phyloP scores from a whole-genome alignment of 2,888 invertebrate species.

The Antitype chi region DNA sequence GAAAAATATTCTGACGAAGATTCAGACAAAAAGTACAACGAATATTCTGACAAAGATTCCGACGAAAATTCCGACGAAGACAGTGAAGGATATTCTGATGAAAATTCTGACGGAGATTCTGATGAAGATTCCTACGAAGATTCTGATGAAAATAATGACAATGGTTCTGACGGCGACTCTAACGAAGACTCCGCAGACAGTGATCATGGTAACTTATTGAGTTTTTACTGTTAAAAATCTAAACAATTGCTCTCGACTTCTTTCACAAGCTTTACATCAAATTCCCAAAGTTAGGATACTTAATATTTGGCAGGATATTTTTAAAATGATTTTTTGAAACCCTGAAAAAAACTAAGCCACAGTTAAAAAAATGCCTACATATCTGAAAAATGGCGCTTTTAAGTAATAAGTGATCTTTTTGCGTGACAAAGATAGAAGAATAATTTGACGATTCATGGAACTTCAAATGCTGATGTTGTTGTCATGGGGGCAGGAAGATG shows the following conservation, averaged over 20 bases:
- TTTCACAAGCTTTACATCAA: not conserved
- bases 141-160: not conserved
- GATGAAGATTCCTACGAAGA: not conserved
- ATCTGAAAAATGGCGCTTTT: too few relatives aligned
- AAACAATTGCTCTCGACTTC: not conserved
- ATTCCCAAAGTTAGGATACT: not conserved
- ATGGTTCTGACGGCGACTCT: not conserved
- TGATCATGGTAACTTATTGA: not conserved
- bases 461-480: too few relatives aligned
- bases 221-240: not conserved
- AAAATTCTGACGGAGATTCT: too few relatives aligned
- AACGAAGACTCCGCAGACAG: not conserved
- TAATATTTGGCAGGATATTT: too few relatives aligned
- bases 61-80: not conserved
- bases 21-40: too few relatives aligned
- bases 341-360: too few relatives aligned
- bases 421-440: too few relatives aligned
- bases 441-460: too few relatives aligned
- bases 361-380: too few relatives aligned
- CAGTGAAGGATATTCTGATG: not conserved
- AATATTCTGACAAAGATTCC: not conserved
- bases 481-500: not conserved
- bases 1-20: not conserved
- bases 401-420: too few relatives aligned
- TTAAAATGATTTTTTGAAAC: too few relatives aligned